Conservation (phyloP, 2,888 invertebrate species). For the Diplolepis rosae region DNA sequence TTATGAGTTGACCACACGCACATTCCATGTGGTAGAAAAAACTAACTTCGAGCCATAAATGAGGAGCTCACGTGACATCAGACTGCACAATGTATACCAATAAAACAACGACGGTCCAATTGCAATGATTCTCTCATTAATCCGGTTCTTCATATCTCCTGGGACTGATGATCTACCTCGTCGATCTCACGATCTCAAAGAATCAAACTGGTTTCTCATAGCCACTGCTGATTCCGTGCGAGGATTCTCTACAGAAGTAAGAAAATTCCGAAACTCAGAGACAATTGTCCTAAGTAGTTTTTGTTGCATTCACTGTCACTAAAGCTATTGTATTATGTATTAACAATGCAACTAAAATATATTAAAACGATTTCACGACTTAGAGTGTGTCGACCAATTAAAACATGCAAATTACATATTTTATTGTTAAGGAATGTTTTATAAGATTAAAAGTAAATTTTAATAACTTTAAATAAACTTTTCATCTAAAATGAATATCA, state of each 20-base stretch:
- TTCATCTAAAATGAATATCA: conserved; percentile 39
- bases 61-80: conserved; percentile 51
- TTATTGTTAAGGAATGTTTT: too few relatives aligned
- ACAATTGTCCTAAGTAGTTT: neutral
- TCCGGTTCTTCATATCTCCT: conserved; percentile 19
- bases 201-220: conserved; percentile 30
- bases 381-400: too few relatives aligned
- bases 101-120: conserved; percentile 20
- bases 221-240: conserved; percentile 9
- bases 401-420: too few relatives aligned
- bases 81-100: conserved; percentile 13
- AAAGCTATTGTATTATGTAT: neutral
- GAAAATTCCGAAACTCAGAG: neutral
- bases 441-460: too few relatives aligned
- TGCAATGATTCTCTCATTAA: conserved; percentile 3
- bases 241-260: conserved; percentile 31
- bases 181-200: conserved; percentile 24
- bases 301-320: neutral
- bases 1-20: conserved; percentile 13
- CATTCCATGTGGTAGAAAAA: neutral
- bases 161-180: conserved; percentile 23
- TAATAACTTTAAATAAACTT: conserved; percentile 37
- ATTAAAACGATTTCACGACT: conserved; percentile 6
- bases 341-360: conserved; percentile 12
- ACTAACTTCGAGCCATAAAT: conserved; percentile 41